Evolutionary conservation across 2,113 vertebrate species (phyloP), one percentile per base, ranked within the genome.

Genomic region (Chunga burmeisteri): DNA sequence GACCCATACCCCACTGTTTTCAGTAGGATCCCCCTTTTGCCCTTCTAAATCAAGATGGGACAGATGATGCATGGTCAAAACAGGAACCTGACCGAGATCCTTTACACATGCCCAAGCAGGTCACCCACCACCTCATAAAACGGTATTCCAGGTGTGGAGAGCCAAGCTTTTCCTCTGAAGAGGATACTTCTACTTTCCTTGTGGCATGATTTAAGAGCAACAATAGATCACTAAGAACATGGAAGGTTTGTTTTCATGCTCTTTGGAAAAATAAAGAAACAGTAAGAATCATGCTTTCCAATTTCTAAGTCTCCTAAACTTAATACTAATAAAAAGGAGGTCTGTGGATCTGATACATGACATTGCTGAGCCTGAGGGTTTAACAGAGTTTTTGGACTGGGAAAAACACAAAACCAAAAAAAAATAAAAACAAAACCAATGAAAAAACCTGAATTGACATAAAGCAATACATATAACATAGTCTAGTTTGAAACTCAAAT

Each of bases 161-260:
- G 8, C 21, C 72, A 90, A 89, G 78, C 25, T 68, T 49, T 36
- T 16, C 56, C 50, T 79, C 78, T 59, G 6, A 68, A 93, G 27
- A 58, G 13, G 78, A 1, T 40, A 86, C 27, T 94, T 71, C 78
- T 29, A 6, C 55, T 62, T 73, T 93, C 78, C 68, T 85, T 32
- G 12, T 42, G 49, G 68, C 47, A 63, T 58, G 36, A 89, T 62
- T 97, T 96, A 94, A 95, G 52, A 87, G 74, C 36, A 94, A 36
- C 56, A 84, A 21, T 46, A 85, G 21, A 93, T 72, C 77, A 65
- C 34, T 40, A 61, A 66, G 55, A 88, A 58, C 17, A 66, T 8
- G 16, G 25, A 56, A 56, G 19, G 30, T 81, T 95, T 93, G 8
- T 62, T 88, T 71, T 20, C 17, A 14, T 46, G 47, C 40, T 88